These are phyloP conservation scores for Sialis fuliginosa DNA, from an alignment of 2,888 invertebrate species.

Conservation along the genomic window DNA sequence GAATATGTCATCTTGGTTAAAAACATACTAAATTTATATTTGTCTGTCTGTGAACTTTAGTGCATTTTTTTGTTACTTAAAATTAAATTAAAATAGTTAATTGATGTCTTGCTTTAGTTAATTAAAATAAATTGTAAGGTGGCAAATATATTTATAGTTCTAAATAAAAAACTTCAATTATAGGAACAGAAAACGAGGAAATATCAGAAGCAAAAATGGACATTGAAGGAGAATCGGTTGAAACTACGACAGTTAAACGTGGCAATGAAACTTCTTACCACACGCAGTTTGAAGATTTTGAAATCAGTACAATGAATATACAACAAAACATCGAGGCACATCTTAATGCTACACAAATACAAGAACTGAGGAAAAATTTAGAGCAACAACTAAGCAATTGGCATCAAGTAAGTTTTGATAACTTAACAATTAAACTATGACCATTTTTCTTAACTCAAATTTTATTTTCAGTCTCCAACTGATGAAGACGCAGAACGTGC, in stretches of 20 bases:
- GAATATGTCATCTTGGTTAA: too few species aligned
- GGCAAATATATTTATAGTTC: too few species aligned
- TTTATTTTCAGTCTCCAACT: conserved; percentile 18
- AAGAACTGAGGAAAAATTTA: conserved; percentile 26
- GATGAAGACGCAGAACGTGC: conserved; percentile 29
- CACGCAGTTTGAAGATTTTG: conserved; percentile 31
- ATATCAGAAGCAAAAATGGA: conserved; percentile 22
- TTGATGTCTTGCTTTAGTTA: background rate
- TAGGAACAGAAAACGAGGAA: conserved; percentile 21
- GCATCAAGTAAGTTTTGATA: conserved; percentile 22
- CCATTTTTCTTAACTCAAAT: background rate
- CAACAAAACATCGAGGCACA: conserved; percentile 7
- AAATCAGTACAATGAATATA: conserved; percentile 4
- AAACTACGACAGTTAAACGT: conserved; percentile 47
- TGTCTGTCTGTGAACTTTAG: too few species aligned
- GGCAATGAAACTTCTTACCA: conserved; percentile 61
- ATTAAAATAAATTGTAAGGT: too few species aligned
- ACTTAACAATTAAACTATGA: background rate
- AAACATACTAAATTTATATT: too few species aligned
- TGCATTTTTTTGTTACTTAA: too few species aligned
- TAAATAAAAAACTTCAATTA: background rate
- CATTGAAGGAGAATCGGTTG: conserved; percentile 55
- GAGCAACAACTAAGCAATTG: conserved; percentile 31
- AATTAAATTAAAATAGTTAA: too few species aligned
- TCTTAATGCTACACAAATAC: conserved; percentile 23